Evolutionary conservation across 2,888 invertebrate species (phyloP), one percentile per base, ranked within the genome.

Genomic region (Metalampra italica): DNA sequence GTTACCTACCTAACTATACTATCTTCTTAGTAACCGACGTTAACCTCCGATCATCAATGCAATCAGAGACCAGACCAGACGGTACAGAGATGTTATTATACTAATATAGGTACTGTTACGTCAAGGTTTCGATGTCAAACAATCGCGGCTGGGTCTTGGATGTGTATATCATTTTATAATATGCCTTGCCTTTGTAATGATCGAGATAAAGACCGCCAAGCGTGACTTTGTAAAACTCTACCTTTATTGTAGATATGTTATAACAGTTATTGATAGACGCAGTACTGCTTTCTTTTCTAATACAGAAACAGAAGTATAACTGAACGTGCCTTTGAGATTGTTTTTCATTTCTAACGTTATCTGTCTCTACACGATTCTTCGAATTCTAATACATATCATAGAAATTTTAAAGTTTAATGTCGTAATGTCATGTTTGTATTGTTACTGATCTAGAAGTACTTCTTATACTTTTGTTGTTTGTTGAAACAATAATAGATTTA

Each of bases 41-140:
- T 34, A 34, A 11, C 9, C 34, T 11, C 11, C 34, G 11, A 34
- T 11, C 11, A 11, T 34, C 9, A 22, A 22, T 22, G 13, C 39
- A 39, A 43, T 32, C 39, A 39, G 39, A 39, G 13, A 13, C 43
- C 50, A n/a, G n/a, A n/a, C n/a, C 47, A 52, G 52, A 52, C 47
- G 45, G 43, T 53, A 47, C 49, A 52, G 46, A 50, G 43, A 12
- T 39, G 22, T 46, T 51, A 43, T 47, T 47, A 45, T 41, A 37
- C 40, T 34, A 37, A 46, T 9, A 15, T 30, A 45, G 50, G 52
- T 48, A 53, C 52, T 57, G 54, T 53, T 52, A 43, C 53, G 46
- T 50, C 52, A 52, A 57, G 56, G 52, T 57, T 56, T 52, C 51
- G 50, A 55, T 56, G 54, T 54, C 56, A 52, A 53, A 46, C 53